Evolutionary conservation across 2,113 vertebrate species (phyloP), one percentile per base, ranked within the genome.

Genomic region (Oncorhynchus clarkii): DNA sequence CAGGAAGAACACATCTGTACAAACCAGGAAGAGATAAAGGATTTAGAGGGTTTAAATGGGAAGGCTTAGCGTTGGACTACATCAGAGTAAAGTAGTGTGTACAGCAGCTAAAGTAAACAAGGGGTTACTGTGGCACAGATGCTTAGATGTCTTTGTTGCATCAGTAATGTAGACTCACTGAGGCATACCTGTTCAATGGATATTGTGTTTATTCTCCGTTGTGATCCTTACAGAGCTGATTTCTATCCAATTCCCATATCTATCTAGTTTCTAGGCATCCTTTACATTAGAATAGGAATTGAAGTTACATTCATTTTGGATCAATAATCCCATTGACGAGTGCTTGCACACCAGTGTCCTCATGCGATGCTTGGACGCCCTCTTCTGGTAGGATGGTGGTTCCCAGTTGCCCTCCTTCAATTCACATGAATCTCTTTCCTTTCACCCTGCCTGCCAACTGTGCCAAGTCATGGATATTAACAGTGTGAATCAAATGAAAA

Each of bases 1-100:
- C 22, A 71, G 76, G 78, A 77, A 74, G 59, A 62, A 79, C 82
- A 87, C 89, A 88, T 92, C 87, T 91, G 89, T 82, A 88, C 85
- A 88, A 88, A 90, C 88, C 49, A 75, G 67, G 22, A 81, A 49
- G 73, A 86, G 80, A 77, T 82, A 79, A 80, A 81, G 71, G 60
- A 60, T n/a, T 84, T 72, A 75, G 66, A 67, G 1, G 31, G 72
- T 54, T 54, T 16, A 54, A 68, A 77, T 45, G 9, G 12, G 31
- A 13, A 27, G 66, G 60, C 68, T 65, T 45, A 34, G 67, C 71
- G 80, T 71, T 78, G 66, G 64, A 64, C 65, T 27, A n/a, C 71
- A 80, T 79, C 48, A 74, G 71, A 72, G 18, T 57, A 4, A 62
- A 51, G 67, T 59, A 45, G 49, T 72, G 62, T 75, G 34, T 66